Percentiles rank a stretch among this genome's conserved stretches.
phyloP scores from a whole-genome alignment of 2,113 vertebrate genomes.

The Pyrgilauda ruficollis region DNA sequence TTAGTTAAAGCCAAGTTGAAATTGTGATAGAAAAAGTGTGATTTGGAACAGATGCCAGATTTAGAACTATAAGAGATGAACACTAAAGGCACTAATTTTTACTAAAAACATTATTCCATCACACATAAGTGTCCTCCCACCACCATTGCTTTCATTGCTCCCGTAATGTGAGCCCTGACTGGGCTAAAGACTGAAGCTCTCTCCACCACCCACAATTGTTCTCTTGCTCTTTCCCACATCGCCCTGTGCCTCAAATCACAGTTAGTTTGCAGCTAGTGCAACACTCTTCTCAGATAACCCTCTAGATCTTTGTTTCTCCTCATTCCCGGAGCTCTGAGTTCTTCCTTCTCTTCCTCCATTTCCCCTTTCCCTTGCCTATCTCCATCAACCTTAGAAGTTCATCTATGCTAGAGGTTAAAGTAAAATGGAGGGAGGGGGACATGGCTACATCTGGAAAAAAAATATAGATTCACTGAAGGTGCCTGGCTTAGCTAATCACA shows the following conservation, averaged over 20 bases:
- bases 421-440: accelerated
- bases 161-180: neutral
- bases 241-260: neutral
- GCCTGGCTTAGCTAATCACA: neutral
- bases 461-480: neutral
- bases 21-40: neutral
- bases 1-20: neutral
- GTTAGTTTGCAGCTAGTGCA: neutral
- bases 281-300: neutral
- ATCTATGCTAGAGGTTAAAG: neutral
- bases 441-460: neutral
- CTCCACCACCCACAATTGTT: neutral
- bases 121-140: accelerated
- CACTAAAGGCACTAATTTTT: neutral
- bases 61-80: neutral
- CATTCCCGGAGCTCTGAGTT: neutral
- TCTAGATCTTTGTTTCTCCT: neutral
- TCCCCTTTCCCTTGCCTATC: neutral
- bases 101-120: neutral
- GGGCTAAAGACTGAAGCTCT: neutral
- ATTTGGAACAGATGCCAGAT: neutral
- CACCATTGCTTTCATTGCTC: neutral
- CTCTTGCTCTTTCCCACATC: neutral
- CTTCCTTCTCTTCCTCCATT: neutral
- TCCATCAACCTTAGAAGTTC: neutral